These are phyloP conservation scores for Caracal caracal DNA, from an alignment of 2,113 vertebrate genomes.

Conservation along the genomic window DNA sequence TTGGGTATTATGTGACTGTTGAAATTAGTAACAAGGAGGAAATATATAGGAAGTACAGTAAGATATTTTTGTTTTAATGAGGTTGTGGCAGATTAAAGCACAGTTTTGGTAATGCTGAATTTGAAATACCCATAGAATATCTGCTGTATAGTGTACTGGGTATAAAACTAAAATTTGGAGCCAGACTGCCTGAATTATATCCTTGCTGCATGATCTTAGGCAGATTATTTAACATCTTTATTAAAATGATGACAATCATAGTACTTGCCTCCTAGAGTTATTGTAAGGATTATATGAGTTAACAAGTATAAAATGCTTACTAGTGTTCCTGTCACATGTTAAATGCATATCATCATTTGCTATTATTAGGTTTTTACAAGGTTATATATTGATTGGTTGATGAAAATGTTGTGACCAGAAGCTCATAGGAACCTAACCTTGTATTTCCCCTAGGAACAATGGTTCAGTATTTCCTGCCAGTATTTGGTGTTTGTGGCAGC, in stretches of 20 bases:
- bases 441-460: neutral
- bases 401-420: neutral
- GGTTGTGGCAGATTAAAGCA: neutral
- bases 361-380: neutral
- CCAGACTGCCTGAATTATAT: neutral
- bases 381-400: neutral
- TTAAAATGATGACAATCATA: neutral
- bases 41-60: neutral
- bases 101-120: neutral
- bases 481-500: neutral
- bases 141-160: neutral
- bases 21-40: neutral
- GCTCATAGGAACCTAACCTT: neutral
- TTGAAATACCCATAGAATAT: neutral
- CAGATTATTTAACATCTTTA: neutral
- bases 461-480: neutral
- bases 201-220: neutral
- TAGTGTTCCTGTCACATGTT: neutral
- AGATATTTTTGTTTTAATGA: neutral
- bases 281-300: neutral
- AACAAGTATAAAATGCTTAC: neutral
- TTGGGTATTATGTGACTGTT: neutral
- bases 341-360: neutral
- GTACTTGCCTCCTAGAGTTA: neutral
- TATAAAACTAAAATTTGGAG: neutral